Evolutionary conservation across 1,140 invertebrate species (phyloP).

Genomic region (Prorops nasuta): DNA sequence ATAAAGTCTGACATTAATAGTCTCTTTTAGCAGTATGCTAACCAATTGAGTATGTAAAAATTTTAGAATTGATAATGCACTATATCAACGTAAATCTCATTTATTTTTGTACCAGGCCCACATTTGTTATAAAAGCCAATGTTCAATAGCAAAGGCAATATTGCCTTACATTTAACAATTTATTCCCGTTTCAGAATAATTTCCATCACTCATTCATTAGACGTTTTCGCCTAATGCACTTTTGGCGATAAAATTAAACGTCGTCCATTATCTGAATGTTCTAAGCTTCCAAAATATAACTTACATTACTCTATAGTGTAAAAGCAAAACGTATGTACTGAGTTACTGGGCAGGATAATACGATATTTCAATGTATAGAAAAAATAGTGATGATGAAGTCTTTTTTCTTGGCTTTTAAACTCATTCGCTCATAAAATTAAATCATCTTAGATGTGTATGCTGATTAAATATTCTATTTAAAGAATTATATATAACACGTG

Average conservation of each 20-base stretch:
- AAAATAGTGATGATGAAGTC: not conserved
- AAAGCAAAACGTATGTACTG: too few relatives aligned
- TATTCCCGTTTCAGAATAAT: slow-evolving; percentile 26
- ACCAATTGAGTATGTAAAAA: not conserved
- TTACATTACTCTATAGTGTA: too few relatives aligned
- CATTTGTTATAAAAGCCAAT: slow-evolving; percentile 19
- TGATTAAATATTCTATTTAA: too few relatives aligned
- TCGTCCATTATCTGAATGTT: slow-evolving; percentile 11
- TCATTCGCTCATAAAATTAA: not conserved
- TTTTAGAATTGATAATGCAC: not conserved
- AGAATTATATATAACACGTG: not conserved
- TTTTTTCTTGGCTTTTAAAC: not conserved
- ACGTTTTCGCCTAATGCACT: slow-evolving; percentile 10
- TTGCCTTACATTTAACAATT: slow-evolving; percentile 27
- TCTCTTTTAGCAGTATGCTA: not conserved
- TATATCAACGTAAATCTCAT: not conserved
- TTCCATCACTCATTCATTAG: slow-evolving; percentile 3
- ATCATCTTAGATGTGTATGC: not conserved
- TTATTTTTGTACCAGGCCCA: not conserved
- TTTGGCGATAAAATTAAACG: slow-evolving; percentile 9
- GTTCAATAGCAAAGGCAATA: slow-evolving; percentile 29
- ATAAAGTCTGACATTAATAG: slow-evolving; percentile 24
- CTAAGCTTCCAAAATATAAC: slow-evolving; percentile 1
- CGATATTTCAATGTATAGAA: not conserved
- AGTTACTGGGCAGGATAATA: too few relatives aligned